Evolutionary conservation across 1,140 invertebrate species (phyloP).

Genomic region (Matsumurasca onukii): DNA sequence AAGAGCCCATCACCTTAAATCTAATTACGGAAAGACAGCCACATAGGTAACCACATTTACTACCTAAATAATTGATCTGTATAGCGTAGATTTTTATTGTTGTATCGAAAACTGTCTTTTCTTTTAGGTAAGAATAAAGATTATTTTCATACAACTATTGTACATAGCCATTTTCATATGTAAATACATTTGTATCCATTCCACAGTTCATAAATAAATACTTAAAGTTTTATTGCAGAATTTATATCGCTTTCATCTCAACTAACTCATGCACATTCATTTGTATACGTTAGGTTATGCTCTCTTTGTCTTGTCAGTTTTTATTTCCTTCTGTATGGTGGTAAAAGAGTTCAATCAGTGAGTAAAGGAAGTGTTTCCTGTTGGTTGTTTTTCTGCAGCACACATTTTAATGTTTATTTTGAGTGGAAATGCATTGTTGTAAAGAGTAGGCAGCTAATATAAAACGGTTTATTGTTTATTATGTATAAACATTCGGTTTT

Average conservation of each 20-base stretch:
- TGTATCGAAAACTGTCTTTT: background rate
- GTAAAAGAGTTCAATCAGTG: background rate
- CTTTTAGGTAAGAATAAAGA: background rate
- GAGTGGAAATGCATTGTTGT: background rate
- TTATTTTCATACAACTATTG: background rate
- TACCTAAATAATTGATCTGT: no score
- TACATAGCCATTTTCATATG: background rate
- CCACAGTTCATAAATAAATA: background rate
- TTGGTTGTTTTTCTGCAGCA: background rate
- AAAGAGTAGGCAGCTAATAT: background rate
- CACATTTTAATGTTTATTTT: background rate
- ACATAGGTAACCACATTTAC: no score
- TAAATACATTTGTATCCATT: background rate
- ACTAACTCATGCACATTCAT: conserved; percentile 16
- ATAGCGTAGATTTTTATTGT: background rate
- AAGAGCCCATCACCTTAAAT: no score
- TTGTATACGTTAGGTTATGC: conserved; percentile 19
- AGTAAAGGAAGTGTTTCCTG: background rate
- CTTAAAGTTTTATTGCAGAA: background rate
- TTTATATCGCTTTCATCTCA: conserved; percentile 3
- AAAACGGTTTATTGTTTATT: background rate
- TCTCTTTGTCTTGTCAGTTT: background rate
- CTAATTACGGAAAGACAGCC: no score
- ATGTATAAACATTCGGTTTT: background rate
- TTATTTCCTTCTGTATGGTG: background rate